Evolutionary conservation across 2,797 vertebrate genomes (phyloP), one percentile per base, ranked within the genome.

Genomic region (Pitangus sulphuratus): DNA sequence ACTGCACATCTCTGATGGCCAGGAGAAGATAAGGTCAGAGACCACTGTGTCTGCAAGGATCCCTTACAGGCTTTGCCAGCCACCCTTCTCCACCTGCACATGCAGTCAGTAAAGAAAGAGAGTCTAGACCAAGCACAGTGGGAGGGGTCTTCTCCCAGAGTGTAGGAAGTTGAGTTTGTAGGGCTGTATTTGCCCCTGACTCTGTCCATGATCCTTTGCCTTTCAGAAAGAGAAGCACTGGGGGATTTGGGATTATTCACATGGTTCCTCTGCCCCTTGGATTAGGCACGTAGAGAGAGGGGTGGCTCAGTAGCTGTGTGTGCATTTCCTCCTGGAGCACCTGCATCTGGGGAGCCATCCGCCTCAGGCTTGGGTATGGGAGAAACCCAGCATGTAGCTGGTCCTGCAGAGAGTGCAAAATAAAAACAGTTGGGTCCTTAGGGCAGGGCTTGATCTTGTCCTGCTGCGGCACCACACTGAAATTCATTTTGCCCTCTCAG

Each of bases 251-350:
- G 9, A 44, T 56, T 25, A 15, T 74, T 35, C 3, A 0, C 0
- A 0, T 20, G 8, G 25, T 44, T 28, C 15, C 25, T 56, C 25
- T 17, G 19, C 2, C 9, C 20, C 20, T 30, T 47, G 65, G 15
- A 48, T 51, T 30, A 68, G 15, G 5, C 5, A 12, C 1, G 0
- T 9, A 19, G 56, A 64, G 19, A 17, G 31, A 53, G 1, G 6
- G 3, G 4, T 44, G 44, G 8, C 12, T 80, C 1, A 0, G 18
- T 50, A 76, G 9, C 6, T 69, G 2, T 47, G 20, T 60, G 31
- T 2, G 1, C 1, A 1, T 60, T 24, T 84, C 12, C 17, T 51
- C 14, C 31, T 48, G 16, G 48, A 65, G 20, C 14, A 17, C 15
- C 12, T 25, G 20, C 6, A 44, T 8, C 5, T 81, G 44, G 5